Evolutionary conservation across 2,797 vertebrate species (phyloP), one percentile per base, ranked within the genome.

Genomic region (Tragelaphus oryx): DNA sequence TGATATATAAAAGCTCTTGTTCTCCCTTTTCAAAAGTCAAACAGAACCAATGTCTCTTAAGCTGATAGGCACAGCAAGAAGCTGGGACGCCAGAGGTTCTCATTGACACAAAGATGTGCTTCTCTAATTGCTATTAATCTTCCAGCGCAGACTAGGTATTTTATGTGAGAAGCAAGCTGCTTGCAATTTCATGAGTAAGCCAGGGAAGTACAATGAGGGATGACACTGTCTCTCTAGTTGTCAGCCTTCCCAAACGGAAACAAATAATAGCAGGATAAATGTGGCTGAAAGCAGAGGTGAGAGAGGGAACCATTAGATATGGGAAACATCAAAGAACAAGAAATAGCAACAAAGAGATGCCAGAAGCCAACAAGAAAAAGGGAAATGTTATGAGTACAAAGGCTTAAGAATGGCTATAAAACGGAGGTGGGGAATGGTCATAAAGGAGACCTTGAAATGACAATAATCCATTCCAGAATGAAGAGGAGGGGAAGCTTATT

Each of bases 211-310:
- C 82, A 79, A 44, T 86, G 60, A 90, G 52, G 14, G 85, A 85
- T 94, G 46, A 79, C 22, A n/a, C 50, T 83, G 75, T 84, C 26
- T 22, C 30, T 57, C 65, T 89, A 83, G 37, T 91, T 86, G 50
- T 89, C 10, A 95, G 80, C 55, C 14, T 57, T 57, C 17, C 33
- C 17, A 87, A 75, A 81, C 3, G 1, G 16, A 97, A 79, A 80
- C 59, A 93, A 81, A 82, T 93, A 98, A 91, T 62, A 93, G 76
- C 84, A 84, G 20, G 89, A 80, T 7, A 41, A 33, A 75, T 80
- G 7, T 85, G 89, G 54, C 30, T 93, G 44, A 37, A 65, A 96
- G 89, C 60, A 2, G 0, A 87, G 48, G 62, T 55, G 44, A 89
- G 30, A 89, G 90, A 57, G 46, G 20, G 65, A 94, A 59, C 7